phyloP scores from a whole-genome alignment of 2,888 invertebrate species.

The Micropterix aruncella region DNA sequence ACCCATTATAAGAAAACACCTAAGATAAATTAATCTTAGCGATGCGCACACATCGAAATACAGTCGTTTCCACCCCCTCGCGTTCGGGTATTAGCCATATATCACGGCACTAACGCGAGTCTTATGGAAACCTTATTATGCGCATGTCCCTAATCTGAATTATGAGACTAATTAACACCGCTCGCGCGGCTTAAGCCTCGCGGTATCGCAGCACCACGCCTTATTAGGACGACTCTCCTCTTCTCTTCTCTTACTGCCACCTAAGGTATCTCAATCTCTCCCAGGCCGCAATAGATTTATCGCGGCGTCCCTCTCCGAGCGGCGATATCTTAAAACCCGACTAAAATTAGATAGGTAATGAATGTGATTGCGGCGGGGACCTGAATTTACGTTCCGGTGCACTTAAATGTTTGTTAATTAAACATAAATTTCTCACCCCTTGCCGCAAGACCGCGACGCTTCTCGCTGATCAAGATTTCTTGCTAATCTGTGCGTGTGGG shows the following conservation, averaged over 20 bases:
- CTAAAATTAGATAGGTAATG: neutral
- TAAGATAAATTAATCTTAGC: too few relatives aligned
- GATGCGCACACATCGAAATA: too few relatives aligned
- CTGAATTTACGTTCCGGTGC: neutral
- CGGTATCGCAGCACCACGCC: neutral
- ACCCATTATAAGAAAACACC: too few relatives aligned
- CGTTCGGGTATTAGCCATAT: neutral
- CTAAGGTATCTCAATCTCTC: neutral
- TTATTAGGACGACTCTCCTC: neutral
- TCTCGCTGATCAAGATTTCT: too few relatives aligned
- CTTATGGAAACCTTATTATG: neutral
- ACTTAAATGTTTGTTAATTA: neutral
- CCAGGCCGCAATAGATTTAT: neutral
- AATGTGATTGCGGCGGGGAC: neutral
- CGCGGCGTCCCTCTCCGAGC: neutral
- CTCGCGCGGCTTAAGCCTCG: slow-evolving; percentile 2
- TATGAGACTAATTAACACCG: slow-evolving; percentile 9
- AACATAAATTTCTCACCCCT: neutral
- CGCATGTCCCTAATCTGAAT: slow-evolving; percentile 7
- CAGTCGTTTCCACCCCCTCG: too few relatives aligned
- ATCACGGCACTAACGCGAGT: too few relatives aligned
- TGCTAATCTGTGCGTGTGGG: too few relatives aligned
- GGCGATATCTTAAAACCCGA: neutral
- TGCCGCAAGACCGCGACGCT: too few relatives aligned
- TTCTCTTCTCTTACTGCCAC: too few relatives aligned